A percentile compares a stretch with the other conserved stretches of the same genome.
Conservation (phyloP, 2,888 invertebrate genomes). For the Yponomeuta plumbellus region DNA sequence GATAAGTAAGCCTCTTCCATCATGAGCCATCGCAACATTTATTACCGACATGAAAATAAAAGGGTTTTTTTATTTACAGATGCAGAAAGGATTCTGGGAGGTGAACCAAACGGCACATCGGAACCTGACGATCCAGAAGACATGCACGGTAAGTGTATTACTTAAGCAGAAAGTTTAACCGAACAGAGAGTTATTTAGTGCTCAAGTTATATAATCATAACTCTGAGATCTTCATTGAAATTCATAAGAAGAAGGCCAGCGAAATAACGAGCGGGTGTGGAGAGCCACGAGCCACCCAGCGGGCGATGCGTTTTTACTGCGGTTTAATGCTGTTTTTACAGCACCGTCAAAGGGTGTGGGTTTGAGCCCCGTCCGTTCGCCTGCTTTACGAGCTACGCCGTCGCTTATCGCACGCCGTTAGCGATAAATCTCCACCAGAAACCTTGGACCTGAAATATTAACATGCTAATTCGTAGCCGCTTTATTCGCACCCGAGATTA, state of each 20-base stretch:
- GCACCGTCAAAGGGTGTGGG: constrained; percentile 70
- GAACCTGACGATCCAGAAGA: constrained; percentile 17
- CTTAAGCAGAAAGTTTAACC: neutral
- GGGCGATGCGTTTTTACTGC: constrained; percentile 73
- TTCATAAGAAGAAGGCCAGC: constrained; percentile 71
- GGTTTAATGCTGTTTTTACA: constrained; percentile 76
- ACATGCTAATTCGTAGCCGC: constrained; percentile 74
- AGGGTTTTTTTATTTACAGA: neutral
- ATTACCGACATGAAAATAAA: no score
- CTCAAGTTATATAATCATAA: constrained; percentile 35
- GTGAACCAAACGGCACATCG: neutral
- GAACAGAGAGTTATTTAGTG: neutral
- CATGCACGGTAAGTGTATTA: constrained; percentile 30
- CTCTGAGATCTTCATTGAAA: constrained; percentile 61
- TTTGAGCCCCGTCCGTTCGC: constrained; percentile 36
- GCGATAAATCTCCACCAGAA: constrained; percentile 70
- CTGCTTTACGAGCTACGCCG: constrained; percentile 65
- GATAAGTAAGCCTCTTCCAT: no score
- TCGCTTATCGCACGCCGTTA: constrained; percentile 67
- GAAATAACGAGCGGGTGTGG: constrained; percentile 57
- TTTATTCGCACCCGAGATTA: constrained; percentile 62
- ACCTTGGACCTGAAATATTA: constrained; percentile 75
- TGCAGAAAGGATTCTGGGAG: neutral
- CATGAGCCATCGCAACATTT: no score
- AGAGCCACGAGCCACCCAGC: constrained; percentile 39